These are phyloP conservation scores for Actenoides hombroni DNA, from an alignment of 2,113 vertebrate genomes.

Conservation along the genomic window DNA sequence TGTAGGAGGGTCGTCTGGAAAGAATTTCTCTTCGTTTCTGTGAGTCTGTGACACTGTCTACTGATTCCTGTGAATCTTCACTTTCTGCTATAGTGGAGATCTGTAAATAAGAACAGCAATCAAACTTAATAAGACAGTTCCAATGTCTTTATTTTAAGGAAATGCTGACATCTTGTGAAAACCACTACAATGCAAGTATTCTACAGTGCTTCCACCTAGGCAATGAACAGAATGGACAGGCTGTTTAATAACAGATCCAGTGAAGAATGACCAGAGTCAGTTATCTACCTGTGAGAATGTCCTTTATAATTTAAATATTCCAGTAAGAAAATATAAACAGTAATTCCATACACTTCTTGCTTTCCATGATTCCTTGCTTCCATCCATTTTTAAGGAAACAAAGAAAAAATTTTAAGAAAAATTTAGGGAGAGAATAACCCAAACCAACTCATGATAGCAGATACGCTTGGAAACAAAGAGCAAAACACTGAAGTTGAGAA, in stretches of 20 bases:
- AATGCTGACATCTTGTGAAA: not conserved
- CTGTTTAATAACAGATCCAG: not conserved
- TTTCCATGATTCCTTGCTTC: not conserved
- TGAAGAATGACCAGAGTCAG: not conserved
- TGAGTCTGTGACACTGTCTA: constrained; percentile 95
- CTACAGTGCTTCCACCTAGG: not conserved
- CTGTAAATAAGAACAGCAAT: constrained; percentile 76
- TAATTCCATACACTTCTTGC: not conserved
- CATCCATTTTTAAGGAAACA: not conserved
- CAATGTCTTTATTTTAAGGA: not conserved
- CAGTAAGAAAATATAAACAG: not conserved
- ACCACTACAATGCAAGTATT: not conserved
- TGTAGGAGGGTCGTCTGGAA: constrained; percentile 95
- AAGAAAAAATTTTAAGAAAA: not conserved
- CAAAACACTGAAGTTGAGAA: not conserved
- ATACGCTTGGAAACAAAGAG: not conserved
- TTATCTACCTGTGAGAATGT: not conserved
- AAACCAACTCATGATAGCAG: not conserved
- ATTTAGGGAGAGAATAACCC: not conserved
- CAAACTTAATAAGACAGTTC: constrained; percentile 15
- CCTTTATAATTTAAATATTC: not conserved
- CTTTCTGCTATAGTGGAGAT: constrained; percentile 97
- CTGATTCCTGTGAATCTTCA: constrained; percentile 98
- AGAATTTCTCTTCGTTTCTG: constrained; percentile 98
- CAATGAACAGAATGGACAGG: not conserved